A percentile compares a stretch with the other conserved stretches of the same genome.
phyloP scores from a whole-genome alignment of 2,888 invertebrate genomes.

The Chrysomela aeneicollis region DNA sequence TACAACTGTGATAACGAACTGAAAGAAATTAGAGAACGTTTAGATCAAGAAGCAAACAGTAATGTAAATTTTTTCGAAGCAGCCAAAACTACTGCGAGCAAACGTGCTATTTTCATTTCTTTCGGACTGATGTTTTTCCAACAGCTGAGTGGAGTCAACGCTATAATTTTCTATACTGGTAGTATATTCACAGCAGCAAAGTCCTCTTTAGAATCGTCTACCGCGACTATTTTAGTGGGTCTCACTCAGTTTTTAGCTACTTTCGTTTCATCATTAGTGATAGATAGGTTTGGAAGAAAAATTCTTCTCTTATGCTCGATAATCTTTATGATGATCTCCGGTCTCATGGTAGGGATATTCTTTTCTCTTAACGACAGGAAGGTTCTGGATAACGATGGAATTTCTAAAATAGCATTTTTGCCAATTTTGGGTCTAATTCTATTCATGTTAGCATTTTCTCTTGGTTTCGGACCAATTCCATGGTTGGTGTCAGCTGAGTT shows the following conservation, averaged over 20 bases:
- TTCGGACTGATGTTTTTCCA: constrained; percentile 88
- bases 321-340: constrained; percentile 73
- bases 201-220: constrained; percentile 64
- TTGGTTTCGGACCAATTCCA: constrained; percentile 88
- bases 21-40: constrained; percentile 36
- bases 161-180: constrained; percentile 81
- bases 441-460: constrained; percentile 80
- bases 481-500: constrained; percentile 87
- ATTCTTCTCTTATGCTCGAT: constrained; percentile 77
- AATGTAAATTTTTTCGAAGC: constrained; percentile 39
- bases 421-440: constrained; percentile 77
- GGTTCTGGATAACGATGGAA: constrained; percentile 56
- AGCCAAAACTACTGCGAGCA: constrained; percentile 40
- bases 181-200: constrained; percentile 75
- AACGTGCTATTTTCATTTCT: constrained; percentile 73
- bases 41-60: constrained; percentile 27
- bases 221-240: constrained; percentile 80
- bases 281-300: constrained; percentile 83
- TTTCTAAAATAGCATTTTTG: constrained; percentile 72
- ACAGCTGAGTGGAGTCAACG: constrained; percentile 84
- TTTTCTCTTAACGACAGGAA: constrained; percentile 64
- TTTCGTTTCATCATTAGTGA: constrained; percentile 75
- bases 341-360: constrained; percentile 73
- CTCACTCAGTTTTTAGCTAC: constrained; percentile 81
- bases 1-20: constrained; percentile 73